phyloP scores from a whole-genome alignment of 2,113 vertebrate species.

The Zingel zingel region DNA sequence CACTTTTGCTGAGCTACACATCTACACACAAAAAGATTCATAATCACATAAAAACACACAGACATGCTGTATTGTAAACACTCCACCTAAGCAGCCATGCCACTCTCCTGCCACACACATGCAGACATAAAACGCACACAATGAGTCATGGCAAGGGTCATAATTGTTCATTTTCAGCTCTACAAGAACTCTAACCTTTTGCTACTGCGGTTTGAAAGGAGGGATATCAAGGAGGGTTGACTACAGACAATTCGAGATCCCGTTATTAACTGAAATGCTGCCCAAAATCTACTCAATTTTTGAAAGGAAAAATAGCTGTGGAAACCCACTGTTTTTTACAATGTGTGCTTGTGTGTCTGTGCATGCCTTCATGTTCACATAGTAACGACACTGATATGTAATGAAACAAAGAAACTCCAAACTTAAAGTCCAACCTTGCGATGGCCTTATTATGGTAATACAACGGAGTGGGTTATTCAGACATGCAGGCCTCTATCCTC shows the following conservation, averaged over 20 bases:
- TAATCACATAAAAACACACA: constrained; percentile 61
- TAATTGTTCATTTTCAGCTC: constrained; percentile 22
- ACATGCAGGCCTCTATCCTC: neutral
- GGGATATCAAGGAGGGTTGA: neutral
- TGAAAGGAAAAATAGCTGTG: neutral
- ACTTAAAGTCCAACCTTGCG: constrained; percentile 15
- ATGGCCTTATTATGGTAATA: constrained; percentile 7
- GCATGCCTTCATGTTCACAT: neutral
- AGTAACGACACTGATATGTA: neutral
- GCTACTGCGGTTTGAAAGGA: neutral
- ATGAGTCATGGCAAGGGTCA: neutral
- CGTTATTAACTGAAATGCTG: neutral
- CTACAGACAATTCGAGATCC: neutral
- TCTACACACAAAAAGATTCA: constrained; percentile 66
- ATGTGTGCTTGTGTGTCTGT: neutral
- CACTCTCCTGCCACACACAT: constrained; percentile 34
- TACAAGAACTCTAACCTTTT: constrained; percentile 16
- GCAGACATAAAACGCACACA: constrained; percentile 25
- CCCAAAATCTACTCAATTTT: neutral
- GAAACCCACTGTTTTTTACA: neutral
- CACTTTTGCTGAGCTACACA: constrained; percentile 42
- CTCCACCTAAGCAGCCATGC: constrained; percentile 27
- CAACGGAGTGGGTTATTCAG: neutral
- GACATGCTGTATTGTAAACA: constrained; percentile 47
- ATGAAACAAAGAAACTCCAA: neutral